Evolutionary conservation across 2,888 invertebrate species (phyloP).

Genomic region (Kuschelorhynchus macadamiae): DNA sequence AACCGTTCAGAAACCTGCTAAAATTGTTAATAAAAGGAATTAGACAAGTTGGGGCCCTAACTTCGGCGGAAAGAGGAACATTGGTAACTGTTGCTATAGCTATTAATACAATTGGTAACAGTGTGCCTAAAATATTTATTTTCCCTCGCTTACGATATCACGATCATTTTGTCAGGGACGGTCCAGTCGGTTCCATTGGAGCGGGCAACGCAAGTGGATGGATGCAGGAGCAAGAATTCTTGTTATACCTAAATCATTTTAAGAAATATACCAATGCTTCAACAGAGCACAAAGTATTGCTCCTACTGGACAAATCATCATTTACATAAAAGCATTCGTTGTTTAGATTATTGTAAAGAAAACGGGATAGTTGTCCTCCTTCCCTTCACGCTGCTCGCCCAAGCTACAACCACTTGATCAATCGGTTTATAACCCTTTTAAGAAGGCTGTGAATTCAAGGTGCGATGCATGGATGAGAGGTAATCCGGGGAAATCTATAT

Average conservation of each 20-base stretch:
- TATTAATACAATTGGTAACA: slow-evolving; percentile 38
- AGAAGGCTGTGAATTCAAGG: slow-evolving; percentile 45
- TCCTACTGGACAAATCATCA: slow-evolving; percentile 50
- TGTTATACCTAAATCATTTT: slow-evolving; percentile 50
- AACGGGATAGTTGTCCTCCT: slow-evolving; percentile 32
- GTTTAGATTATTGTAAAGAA: slow-evolving; percentile 31
- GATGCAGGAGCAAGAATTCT: slow-evolving; percentile 52
- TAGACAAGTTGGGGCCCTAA: slow-evolving; percentile 63
- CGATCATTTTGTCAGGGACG: slow-evolving; percentile 45
- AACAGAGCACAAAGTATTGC: slow-evolving; percentile 37
- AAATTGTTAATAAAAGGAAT: slow-evolving; percentile 61
- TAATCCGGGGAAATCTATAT: slow-evolving; percentile 49
- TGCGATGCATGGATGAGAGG: slow-evolving; percentile 49
- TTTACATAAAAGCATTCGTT: slow-evolving; percentile 25
- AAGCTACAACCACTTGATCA: slow-evolving; percentile 51
- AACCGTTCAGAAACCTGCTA: slow-evolving; percentile 60
- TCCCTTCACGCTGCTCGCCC: slow-evolving; percentile 22
- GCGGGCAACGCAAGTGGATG: slow-evolving; percentile 53
- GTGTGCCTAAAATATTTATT: slow-evolving; percentile 60
- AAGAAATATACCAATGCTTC: slow-evolving; percentile 39
- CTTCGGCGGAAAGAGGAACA: slow-evolving; percentile 62
- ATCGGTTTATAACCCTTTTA: slow-evolving; percentile 49
- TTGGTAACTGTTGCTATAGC: slow-evolving; percentile 30
- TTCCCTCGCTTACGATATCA: slow-evolving; percentile 59
- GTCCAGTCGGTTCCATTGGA: slow-evolving; percentile 40